Evolutionary conservation across 2,888 invertebrate genomes (phyloP), one percentile per base, ranked within the genome.

Genomic region (Polydrusus cervinus): DNA sequence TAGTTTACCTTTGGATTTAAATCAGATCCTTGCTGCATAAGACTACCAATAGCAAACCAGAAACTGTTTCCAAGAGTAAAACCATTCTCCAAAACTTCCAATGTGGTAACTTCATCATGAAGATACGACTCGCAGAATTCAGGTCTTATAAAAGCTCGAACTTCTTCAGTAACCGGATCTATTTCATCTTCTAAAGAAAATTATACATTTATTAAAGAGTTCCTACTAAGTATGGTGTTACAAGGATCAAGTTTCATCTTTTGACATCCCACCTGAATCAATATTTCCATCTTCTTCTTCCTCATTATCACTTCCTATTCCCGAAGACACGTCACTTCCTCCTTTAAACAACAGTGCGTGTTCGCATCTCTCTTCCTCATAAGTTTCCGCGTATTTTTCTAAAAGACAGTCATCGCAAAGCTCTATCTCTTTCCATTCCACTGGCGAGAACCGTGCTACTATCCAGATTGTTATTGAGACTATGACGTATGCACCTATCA

Each of bases 31-130:
- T 97, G 97, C 84, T 97, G 94, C 90, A 98, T 92, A 83, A 98
- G 93, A 30, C 97, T 97, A 34, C 98, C 98, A 53, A 97, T 96
- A 80, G 96, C 95, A 89, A 98, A 98, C 97, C 97, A 98, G 88
- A 98, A 95, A 81, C 96, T 95, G 89, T 98, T 95, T 81, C 93
- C 92, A 77, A 96, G 87, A 71, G 93, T 94, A 87, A 96, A 97
- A 86, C 94, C 94, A 88, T 96, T 96, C 87, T 93, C 92, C 71
- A 91, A 78, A 64, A 84, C 83, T 60, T 85, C 86, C 34, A 83
- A 78, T 40, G 78, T 80, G 61, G 65, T 80, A 78, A 73, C 79
- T 77, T 73, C 78, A 73, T 78, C 79, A 81, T 65, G 81, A 79
- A 16, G 18, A 43, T 66, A 16, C 1, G 40, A 9, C 10, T 62